Percentiles rank a stretch among this genome's conserved stretches.
Conservation (phyloP, 2,888 invertebrate species). For the Dasypogon diadema region DNA sequence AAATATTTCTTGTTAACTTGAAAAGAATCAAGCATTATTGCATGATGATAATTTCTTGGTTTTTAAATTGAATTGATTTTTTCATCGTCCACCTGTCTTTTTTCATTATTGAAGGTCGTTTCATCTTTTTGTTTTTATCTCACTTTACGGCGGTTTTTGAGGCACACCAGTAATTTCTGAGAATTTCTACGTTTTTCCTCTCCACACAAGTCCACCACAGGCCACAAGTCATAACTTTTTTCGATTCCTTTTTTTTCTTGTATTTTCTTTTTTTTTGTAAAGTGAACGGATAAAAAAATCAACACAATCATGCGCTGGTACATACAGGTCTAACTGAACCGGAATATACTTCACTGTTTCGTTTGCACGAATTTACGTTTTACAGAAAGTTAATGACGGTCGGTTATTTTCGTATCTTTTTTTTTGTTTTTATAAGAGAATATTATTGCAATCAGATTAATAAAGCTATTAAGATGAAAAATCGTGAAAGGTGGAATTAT, state of each 20-base stretch:
- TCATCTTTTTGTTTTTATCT: too few species aligned
- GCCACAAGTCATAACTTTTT: background rate
- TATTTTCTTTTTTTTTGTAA: background rate
- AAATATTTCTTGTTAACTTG: too few species aligned
- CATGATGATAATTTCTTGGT: too few species aligned
- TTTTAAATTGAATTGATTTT: too few species aligned
- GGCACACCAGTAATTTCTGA: too few species aligned
- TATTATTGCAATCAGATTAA: background rate
- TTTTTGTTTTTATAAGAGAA: background rate
- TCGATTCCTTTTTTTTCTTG: too few species aligned
- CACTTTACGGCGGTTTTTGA: too few species aligned
- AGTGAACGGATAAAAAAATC: slow-evolving; percentile 5
- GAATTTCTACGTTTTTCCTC: too few species aligned
- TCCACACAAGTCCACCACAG: background rate
- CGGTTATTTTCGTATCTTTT: background rate
- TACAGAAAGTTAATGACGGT: slow-evolving; percentile 7
- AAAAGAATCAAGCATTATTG: too few species aligned
- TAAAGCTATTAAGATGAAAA: background rate
- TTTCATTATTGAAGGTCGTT: too few species aligned
- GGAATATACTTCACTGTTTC: background rate
- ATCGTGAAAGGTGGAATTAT: slow-evolving; percentile 10
- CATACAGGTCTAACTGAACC: background rate
- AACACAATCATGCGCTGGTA: background rate
- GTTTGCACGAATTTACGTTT: slow-evolving; percentile 16
- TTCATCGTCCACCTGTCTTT: too few species aligned